These are phyloP conservation scores for Hydrozoanthus tunicans DNA, from an alignment of 64 coral and sea anemone species.

Conservation along the genomic window DNA sequence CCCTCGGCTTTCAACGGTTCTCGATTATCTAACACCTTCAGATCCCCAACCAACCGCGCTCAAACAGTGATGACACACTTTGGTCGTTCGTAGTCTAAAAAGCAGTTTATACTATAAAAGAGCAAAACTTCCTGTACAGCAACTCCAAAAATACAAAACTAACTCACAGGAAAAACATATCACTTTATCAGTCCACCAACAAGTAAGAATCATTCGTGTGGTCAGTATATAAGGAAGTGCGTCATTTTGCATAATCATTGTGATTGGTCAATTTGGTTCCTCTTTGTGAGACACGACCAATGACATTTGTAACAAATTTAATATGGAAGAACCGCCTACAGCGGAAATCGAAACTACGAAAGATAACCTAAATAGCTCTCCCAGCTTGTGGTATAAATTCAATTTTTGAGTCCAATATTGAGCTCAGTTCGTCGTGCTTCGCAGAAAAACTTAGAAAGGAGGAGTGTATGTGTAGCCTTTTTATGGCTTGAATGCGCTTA, in stretches of 20 bases:
- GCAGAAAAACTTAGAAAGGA: no score
- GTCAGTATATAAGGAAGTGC: slow-evolving; percentile 42
- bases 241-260: slow-evolving; percentile 13
- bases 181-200: not conserved
- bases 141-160: slow-evolving; percentile 30
- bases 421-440: not conserved
- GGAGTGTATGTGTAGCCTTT: no score
- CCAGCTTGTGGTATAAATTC: not conserved
- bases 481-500: no score
- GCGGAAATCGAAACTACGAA: slow-evolving; percentile 38
- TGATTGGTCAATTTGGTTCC: slow-evolving; percentile 6
- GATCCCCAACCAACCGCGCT: slow-evolving; percentile 5
- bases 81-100: slow-evolving; percentile 3
- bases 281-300: slow-evolving; percentile 14
- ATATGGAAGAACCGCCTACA: slow-evolving; percentile 9
- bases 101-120: slow-evolving; percentile 30
- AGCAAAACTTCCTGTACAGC: slow-evolving; percentile 60
- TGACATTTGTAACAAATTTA: not conserved
- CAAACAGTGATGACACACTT: slow-evolving; percentile 44
- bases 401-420: not conserved
- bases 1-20: not conserved
- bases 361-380: slow-evolving; percentile 15
- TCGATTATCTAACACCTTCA: slow-evolving; percentile 17
- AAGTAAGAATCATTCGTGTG: no score
- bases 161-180: slow-evolving; percentile 33